A percentile compares a stretch with the other conserved stretches of the same genome.
These are phyloP conservation scores for Eulemur coronatus DNA, from an alignment of 2,797 vertebrate genomes.

Conservation along the genomic window DNA sequence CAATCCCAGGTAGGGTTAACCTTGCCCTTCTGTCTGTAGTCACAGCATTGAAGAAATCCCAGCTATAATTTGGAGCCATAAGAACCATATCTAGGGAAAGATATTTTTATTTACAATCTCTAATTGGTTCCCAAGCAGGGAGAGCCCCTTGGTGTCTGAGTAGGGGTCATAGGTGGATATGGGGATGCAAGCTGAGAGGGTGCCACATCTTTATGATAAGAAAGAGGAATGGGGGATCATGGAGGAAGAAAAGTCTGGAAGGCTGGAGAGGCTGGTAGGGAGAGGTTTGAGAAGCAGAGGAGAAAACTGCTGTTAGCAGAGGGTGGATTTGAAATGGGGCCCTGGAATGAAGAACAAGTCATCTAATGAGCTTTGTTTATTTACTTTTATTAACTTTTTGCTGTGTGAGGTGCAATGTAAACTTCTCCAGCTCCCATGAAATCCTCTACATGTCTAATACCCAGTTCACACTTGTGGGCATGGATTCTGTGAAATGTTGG, in stretches of 20 bases:
- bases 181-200: not conserved
- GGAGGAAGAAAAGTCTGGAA: not conserved
- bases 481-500: not conserved
- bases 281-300: not conserved
- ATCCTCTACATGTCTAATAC: no score
- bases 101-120: not conserved
- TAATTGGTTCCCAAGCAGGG: not conserved
- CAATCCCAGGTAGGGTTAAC: not conserved
- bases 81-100: not conserved
- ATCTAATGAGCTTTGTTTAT: not conserved
- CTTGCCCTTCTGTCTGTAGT: not conserved
- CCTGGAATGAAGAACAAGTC: not conserved
- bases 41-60: not conserved
- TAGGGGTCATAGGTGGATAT: not conserved
- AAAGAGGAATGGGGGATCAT: not conserved
- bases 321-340: not conserved
- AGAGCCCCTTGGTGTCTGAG: not conserved
- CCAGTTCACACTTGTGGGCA: not conserved
- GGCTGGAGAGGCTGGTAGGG: not conserved
- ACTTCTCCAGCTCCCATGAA: not conserved
- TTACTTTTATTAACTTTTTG: not conserved
- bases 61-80: not conserved
- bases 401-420: not conserved
- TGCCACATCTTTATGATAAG: not conserved
- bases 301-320: not conserved